A percentile compares a stretch with the other conserved stretches of the same genome.
phyloP scores from a whole-genome alignment of 2,797 vertebrate genomes.

The Pristis pectinata region DNA sequence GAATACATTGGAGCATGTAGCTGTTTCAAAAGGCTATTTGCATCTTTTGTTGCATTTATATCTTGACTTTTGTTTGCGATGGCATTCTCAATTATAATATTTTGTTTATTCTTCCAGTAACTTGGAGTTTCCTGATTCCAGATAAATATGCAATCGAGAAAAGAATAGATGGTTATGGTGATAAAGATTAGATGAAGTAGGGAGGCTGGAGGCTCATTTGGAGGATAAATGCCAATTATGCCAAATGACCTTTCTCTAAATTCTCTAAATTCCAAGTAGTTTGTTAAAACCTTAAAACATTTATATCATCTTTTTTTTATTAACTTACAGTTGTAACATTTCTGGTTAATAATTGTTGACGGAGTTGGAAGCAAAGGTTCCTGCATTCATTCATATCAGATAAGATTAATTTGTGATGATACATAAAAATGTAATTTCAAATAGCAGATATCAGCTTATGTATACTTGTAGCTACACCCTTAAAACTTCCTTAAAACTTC shows the following conservation, averaged over 20 bases:
- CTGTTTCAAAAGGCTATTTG: not conserved
- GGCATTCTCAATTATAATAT: not conserved
- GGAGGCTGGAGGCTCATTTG: not conserved
- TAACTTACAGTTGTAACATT: not conserved
- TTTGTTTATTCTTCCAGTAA: constrained; percentile 6
- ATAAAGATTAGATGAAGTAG: not conserved
- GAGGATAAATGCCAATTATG: not conserved
- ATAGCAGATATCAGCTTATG: not conserved
- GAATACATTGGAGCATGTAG: not conserved
- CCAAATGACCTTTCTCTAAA: not conserved
- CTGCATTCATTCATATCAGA: not conserved
- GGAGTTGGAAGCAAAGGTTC: not conserved
- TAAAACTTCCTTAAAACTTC: not conserved
- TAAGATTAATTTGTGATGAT: not conserved
- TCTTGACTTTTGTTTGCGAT: not conserved
- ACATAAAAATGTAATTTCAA: not conserved
- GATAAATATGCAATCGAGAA: not conserved
- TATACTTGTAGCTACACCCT: not conserved
- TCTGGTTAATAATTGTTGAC: not conserved
- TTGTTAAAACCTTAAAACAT: not conserved
- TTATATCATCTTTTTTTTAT: not conserved
- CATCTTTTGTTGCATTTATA: not conserved
- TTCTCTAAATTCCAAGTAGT: not conserved
- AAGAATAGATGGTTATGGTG: not conserved
- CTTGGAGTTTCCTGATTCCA: not conserved